Conservation (phyloP, 2,113 vertebrate species). For the Poeciliopsis turrubarensis region DNA sequence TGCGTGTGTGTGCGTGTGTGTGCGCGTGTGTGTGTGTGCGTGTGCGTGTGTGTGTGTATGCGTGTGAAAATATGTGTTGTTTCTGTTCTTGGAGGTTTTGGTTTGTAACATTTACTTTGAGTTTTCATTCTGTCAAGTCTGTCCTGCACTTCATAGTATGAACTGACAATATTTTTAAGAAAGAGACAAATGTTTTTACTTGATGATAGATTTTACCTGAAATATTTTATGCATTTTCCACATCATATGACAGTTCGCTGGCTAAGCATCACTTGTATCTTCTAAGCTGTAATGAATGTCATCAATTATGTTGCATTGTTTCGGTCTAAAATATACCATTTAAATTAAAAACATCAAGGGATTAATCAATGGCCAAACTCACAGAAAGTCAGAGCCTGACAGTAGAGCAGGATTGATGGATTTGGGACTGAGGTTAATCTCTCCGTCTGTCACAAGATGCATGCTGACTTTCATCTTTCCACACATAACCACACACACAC, state of each 20-base stretch:
- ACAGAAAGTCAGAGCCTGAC: background rate
- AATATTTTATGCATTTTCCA: background rate
- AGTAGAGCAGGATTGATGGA: background rate
- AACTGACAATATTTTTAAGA: background rate
- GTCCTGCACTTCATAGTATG: background rate
- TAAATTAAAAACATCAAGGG: background rate
- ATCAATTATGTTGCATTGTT: background rate
- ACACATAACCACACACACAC: constrained; percentile 3
- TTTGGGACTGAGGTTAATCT: background rate
- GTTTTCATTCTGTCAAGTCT: background rate
- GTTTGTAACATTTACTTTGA: background rate
- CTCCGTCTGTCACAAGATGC: background rate
- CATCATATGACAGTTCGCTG: background rate
- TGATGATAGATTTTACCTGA: background rate
- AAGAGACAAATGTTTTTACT: background rate
- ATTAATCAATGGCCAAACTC: background rate
- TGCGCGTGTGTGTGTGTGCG: too few species aligned
- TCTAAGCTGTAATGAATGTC: background rate
- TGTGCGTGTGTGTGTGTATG: too few species aligned
- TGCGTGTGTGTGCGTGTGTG: too few species aligned
- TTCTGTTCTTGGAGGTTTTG: background rate
- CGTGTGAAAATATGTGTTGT: background rate
- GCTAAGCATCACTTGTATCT: too few species aligned
- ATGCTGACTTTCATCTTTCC: background rate
- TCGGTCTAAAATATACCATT: background rate